Evolutionary conservation across 2,888 invertebrate species (phyloP), one percentile per base, ranked within the genome.

Genomic region (Bombyx huttoni): DNA sequence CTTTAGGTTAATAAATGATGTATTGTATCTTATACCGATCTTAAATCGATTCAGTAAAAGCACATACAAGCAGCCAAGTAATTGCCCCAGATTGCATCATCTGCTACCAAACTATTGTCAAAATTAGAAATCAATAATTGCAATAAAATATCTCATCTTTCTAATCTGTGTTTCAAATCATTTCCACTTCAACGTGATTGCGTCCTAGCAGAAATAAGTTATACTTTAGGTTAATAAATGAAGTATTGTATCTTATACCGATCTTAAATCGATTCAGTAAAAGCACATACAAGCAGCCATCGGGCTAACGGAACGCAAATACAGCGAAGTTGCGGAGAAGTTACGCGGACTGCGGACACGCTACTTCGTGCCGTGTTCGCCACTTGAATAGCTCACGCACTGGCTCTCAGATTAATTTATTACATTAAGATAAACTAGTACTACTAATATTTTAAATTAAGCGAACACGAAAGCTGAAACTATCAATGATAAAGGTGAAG

Each of bases 351-450:
- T 64, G 71, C 61, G 62, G 61, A 50, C 54, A 24, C 24, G 24
- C 3, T 24, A 24, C 24, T 24, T 24, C 24, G 24, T 60, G 60
- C 63, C 67, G 64, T 70, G 76, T 75, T 74, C 72, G 73, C 75
- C 78, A 73, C 76, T 75, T 71, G 72, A 73, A 73, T 70, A 68
- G 62, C 48, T 8, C 12, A 63, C 67, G 62, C 71, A 72, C 70
- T 70, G 52, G 47, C 12, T 3, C 0, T 5, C 9, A 49, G 24
- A 10, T 13, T 35, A 9, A 40, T 24, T 24, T 24, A 24, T 24
- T 24, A 24, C 24, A 24, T 24, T 24, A 24, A 24, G 5, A 24
- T 24, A 24, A 24, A 24, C 24, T 5, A 2, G 24, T 24, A 24
- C 24, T 24, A 24, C 24, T 24, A 24, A 24, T 24, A 5, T 24